Percentiles rank a stretch among this genome's conserved stretches.
Conservation (phyloP, 2,113 vertebrate genomes). For the Percina caprodes region DNA sequence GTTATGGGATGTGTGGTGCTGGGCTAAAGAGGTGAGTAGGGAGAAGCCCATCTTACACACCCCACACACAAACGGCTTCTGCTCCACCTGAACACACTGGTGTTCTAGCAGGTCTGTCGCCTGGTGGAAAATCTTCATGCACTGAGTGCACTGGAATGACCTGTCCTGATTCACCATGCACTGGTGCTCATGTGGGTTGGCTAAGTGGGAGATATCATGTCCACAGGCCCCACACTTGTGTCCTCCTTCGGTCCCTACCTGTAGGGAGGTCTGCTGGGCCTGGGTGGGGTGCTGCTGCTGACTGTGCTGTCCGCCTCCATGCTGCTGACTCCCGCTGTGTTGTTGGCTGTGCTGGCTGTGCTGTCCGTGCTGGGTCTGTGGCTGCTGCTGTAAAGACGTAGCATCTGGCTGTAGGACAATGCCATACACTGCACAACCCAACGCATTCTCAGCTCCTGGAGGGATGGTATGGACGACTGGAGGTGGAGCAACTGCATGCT, state of each 20-base stretch:
- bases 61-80: slow-evolving; percentile 97
- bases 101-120: slow-evolving; percentile 96
- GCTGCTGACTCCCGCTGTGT: slow-evolving; percentile 75
- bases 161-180: slow-evolving; percentile 94
- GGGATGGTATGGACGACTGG: slow-evolving; percentile 92
- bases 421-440: slow-evolving; percentile 96
- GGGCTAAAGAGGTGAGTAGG: slow-evolving; percentile 93
- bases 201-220: slow-evolving; percentile 92
- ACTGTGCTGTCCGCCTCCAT: slow-evolving; percentile 71
- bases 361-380: slow-evolving; percentile 80
- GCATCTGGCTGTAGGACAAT: slow-evolving; percentile 94
- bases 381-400: slow-evolving; percentile 86
- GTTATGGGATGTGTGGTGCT: slow-evolving; percentile 94
- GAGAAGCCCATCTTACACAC: slow-evolving; percentile 99
- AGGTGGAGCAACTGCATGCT: slow-evolving; percentile 87
- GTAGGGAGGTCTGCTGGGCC: slow-evolving; percentile 77
- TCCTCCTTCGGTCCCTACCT: slow-evolving; percentile 85
- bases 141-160: slow-evolving; percentile 98
- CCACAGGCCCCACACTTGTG: slow-evolving; percentile 95
- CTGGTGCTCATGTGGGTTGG: slow-evolving; percentile 95
- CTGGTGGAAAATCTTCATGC: slow-evolving; percentile 98
- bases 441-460: slow-evolving; percentile 87
- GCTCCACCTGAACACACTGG: slow-evolving; percentile 97
- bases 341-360: slow-evolving; percentile 80
- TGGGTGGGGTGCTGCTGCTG: slow-evolving; percentile 79